Percentiles rank a stretch among this genome's conserved stretches.
Evolutionary conservation across 2,797 vertebrate genomes (phyloP).

Genomic region (Paratrypauchen microcephalus): DNA sequence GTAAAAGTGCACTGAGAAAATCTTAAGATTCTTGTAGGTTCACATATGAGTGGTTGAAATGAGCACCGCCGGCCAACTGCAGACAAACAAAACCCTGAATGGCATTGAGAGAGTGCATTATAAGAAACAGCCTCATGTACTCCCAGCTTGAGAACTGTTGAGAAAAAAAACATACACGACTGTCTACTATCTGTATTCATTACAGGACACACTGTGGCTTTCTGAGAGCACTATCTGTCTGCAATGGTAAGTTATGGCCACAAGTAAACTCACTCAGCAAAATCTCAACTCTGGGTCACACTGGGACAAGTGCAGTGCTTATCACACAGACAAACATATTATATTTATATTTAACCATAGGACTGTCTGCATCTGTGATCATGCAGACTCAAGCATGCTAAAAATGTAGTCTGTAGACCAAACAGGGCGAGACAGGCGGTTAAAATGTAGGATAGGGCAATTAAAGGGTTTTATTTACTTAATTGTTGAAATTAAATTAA

Average conservation of each 20-base stretch:
- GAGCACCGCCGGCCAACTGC: neutral
- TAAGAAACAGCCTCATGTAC: constrained; percentile 20
- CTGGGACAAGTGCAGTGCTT: constrained; percentile 46
- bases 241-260: constrained; percentile 32
- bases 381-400: constrained; percentile 48
- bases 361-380: constrained; percentile 53
- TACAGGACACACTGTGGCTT: constrained; percentile 7
- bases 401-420: constrained; percentile 49
- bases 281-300: constrained; percentile 41
- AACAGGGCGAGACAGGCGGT: constrained; percentile 32
- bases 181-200: constrained; percentile 3
- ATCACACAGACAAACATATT: constrained; percentile 59
- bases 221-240: constrained; percentile 20
- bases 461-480: constrained; percentile 20
- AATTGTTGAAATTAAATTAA: too few species aligned
- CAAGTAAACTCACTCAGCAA: constrained; percentile 29
- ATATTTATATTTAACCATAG: constrained; percentile 45
- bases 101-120: constrained; percentile 6
- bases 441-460: constrained; percentile 20
- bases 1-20: neutral
- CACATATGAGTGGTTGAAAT: neutral
- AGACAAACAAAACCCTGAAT: neutral
- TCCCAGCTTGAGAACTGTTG: constrained; percentile 6
- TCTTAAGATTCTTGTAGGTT: neutral
- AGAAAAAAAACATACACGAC: constrained; percentile 1